Conservation (phyloP, 2,113 vertebrate genomes). For the Xyliphius kryptos region DNA sequence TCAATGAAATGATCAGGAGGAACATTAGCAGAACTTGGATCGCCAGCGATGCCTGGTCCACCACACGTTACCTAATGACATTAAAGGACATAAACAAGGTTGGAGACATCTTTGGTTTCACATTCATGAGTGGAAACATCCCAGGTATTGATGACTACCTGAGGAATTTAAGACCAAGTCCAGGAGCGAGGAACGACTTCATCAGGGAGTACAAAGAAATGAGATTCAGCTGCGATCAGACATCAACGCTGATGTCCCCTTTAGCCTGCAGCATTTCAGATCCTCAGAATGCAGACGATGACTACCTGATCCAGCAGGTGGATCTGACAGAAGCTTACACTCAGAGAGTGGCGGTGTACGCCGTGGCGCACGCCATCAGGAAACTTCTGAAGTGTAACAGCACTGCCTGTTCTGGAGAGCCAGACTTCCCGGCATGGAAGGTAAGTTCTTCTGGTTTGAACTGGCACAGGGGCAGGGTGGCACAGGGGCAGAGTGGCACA, state of each 20-base stretch:
- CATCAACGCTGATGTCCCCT: neutral
- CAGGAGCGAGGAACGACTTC: constrained; percentile 50
- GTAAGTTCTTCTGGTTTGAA: constrained; percentile 34
- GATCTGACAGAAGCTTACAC: constrained; percentile 36
- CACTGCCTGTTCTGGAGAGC: constrained; percentile 46
- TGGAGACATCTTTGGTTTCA: constrained; percentile 57
- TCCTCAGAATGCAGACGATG: constrained; percentile 27
- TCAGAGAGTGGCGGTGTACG: constrained; percentile 44
- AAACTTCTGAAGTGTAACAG: constrained; percentile 50
- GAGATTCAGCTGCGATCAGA: constrained; percentile 49
- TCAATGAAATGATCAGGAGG: constrained; percentile 37
- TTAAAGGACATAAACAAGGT: constrained; percentile 54
- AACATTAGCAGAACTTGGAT: constrained; percentile 54
- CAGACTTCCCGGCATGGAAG: constrained; percentile 54
- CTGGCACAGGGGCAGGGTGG: no score
- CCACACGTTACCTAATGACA: constrained; percentile 28
- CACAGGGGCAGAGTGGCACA: no score
- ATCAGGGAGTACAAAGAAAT: constrained; percentile 59
- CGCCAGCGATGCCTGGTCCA: constrained; percentile 56
- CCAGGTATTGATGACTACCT: constrained; percentile 51
- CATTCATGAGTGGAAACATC: constrained; percentile 42
- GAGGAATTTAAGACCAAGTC: constrained; percentile 41
- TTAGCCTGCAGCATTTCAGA: neutral
- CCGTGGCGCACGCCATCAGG: constrained; percentile 52
- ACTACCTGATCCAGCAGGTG: constrained; percentile 41